Evolutionary conservation across 2,888 invertebrate species (phyloP), one percentile per base, ranked within the genome.

Genomic region (Mythimna ferrago): DNA sequence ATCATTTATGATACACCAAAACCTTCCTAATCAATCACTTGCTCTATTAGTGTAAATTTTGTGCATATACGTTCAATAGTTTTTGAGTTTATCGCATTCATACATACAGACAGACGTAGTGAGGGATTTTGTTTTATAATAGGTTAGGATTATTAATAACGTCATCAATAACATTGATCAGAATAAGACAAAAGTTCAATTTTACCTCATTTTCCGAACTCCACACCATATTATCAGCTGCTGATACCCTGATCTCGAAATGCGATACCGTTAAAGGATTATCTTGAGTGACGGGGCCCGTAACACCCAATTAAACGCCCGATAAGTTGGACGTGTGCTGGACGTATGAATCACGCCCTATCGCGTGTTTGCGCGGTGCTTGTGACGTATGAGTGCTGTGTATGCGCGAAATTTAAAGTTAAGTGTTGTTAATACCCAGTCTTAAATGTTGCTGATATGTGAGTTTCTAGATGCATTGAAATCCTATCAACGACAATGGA

Each of bases 221-320:
- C 78, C 65, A 66, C 61, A 69, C 83, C 83, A 88, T 87, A 91
- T 87, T 88, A 92, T 90, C 90, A 89, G 57, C 32, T 38, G 92
- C 91, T 93, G 93, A 93, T 94, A 91, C 90, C 84, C 83, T 89
- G 92, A 93, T 93, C 89, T 80, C 84, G 87, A 83, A 84, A 78
- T 73, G 67, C 76, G 89, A 93, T 93, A 93, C 93, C 90, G 93
- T 92, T 94, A 91, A 93, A 90, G 93, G 92, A 92, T 94, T 94
- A 93, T 91, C 91, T 93, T 92, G 93, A 94, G 90, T 92, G 94
- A 93, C 93, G 89, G 84, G 86, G 86, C 82, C 82, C 84, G 90
- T 89, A 92, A 91, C 93, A 93, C 91, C 93, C 93, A 94, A 94
- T 94, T 94, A 94, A 93, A 91, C 83, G 86, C 66, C 87, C 88